Conservation (phyloP, 1,140 invertebrate genomes). For the Archegozetes longisetosus region DNA sequence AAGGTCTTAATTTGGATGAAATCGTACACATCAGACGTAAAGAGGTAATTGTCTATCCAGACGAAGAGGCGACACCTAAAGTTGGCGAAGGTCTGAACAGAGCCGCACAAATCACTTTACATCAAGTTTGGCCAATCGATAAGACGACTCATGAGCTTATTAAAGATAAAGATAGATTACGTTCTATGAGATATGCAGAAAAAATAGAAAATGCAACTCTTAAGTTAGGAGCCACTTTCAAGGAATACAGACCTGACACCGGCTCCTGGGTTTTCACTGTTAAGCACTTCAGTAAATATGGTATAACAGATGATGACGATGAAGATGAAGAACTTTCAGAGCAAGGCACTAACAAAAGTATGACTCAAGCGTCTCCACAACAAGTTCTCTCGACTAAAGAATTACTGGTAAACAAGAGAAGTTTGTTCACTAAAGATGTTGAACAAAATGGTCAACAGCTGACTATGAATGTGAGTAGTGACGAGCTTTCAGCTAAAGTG, state of each 20-base stretch:
- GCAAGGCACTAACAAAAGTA: neutral
- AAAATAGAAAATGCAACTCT: constrained; percentile 65
- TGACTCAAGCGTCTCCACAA: neutral
- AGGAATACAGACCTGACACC: constrained; percentile 84
- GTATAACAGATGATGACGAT: constrained; percentile 73
- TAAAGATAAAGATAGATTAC: constrained; percentile 53
- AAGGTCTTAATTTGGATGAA: constrained; percentile 71
- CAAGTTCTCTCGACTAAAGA: neutral
- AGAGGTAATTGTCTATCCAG: constrained; percentile 46
- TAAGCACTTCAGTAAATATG: constrained; percentile 50
- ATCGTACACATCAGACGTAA: constrained; percentile 48
- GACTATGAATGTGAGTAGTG: too few relatives aligned
- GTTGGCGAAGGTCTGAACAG: constrained; percentile 75
- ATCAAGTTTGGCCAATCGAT: constrained; percentile 84
- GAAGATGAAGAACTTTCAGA: constrained; percentile 40
- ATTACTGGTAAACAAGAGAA: neutral
- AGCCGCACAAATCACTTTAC: constrained; percentile 73
- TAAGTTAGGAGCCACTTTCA: constrained; percentile 71
- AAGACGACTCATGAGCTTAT: constrained; percentile 63
- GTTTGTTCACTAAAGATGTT: neutral
- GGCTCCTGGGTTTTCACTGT: constrained; percentile 85
- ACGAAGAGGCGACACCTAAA: constrained; percentile 49
- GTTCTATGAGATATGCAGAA: constrained; percentile 67
- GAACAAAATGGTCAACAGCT: neutral
- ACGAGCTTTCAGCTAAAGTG: constrained; percentile 2